A percentile compares a stretch with the other conserved stretches of the same genome.
These are phyloP conservation scores for Leguminivora glycinivorella DNA, from an alignment of 1,140 invertebrate genomes.

Conservation along the genomic window DNA sequence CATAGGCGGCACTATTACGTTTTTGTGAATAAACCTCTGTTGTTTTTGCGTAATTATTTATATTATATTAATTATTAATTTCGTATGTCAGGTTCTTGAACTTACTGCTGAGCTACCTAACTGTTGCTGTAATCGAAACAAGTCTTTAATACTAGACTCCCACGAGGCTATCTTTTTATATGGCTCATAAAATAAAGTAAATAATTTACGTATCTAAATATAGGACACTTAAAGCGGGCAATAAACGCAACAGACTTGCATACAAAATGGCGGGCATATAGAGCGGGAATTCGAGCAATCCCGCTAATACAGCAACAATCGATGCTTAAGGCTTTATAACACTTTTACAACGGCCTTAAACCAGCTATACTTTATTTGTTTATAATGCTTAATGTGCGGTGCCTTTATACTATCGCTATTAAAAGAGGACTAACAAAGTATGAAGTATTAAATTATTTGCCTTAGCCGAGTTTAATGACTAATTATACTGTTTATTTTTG, in stretches of 20 bases:
- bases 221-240: slow-evolving; percentile 7
- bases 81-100: not conserved
- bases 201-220: slow-evolving; percentile 11
- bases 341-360: slow-evolving; percentile 18
- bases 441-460: slow-evolving; percentile 23
- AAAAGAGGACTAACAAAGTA: slow-evolving; percentile 54
- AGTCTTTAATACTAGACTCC: not conserved
- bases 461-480: slow-evolving; percentile 22
- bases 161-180: not conserved
- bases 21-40: not conserved
- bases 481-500: slow-evolving; percentile 27
- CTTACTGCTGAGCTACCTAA: not conserved
- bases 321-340: slow-evolving; percentile 27
- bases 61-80: no score
- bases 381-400: slow-evolving; percentile 50
- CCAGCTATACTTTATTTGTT: slow-evolving; percentile 33
- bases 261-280: slow-evolving; percentile 14
- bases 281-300: slow-evolving; percentile 25
- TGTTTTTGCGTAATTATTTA: no score
- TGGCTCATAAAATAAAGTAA: slow-evolving; percentile 3
- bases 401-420: slow-evolving; percentile 48
- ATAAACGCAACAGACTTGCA: slow-evolving; percentile 23
- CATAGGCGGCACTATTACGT: not conserved
- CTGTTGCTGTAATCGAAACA: not conserved
- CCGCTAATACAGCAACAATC: slow-evolving; percentile 26